These are phyloP conservation scores for Acronicta leporina DNA, from an alignment of 2,888 invertebrate species.

Conservation along the genomic window DNA sequence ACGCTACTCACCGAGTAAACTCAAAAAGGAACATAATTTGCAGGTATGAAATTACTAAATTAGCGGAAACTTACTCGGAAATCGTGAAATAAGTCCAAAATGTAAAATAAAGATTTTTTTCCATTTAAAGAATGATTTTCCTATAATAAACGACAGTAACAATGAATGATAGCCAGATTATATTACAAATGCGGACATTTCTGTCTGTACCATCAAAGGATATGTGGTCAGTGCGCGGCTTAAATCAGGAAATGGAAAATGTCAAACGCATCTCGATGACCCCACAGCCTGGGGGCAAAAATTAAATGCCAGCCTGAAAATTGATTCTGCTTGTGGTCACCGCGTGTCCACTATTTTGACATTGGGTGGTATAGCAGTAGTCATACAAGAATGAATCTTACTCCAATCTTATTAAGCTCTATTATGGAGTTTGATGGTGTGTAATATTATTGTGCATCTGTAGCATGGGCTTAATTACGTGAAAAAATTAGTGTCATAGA, in stretches of 20 bases:
- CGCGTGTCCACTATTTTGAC: constrained; percentile 26
- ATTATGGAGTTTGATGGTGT: neutral
- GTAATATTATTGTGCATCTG: neutral
- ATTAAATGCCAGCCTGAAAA: constrained; percentile 57
- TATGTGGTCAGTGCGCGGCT: constrained; percentile 57
- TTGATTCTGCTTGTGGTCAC: constrained; percentile 55
- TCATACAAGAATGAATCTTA: constrained; percentile 17
- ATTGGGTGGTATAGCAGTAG: constrained; percentile 9
- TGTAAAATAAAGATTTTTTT: no score
- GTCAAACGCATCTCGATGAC: constrained; percentile 72
- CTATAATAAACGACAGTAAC: no score
- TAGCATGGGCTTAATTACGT: no score
- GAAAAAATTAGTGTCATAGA: no score
- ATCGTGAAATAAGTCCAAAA: no score
- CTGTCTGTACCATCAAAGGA: constrained; percentile 30
- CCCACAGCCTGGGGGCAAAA: constrained; percentile 40
- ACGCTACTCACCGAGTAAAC: no score
- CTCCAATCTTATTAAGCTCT: neutral
- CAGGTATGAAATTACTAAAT: no score
- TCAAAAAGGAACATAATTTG: no score
- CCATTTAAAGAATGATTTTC: no score
- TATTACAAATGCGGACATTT: constrained; percentile 8
- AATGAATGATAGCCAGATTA: constrained; percentile 4
- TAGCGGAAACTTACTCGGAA: no score
- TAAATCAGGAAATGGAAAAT: constrained; percentile 80